Base-by-base conservation (phyloP, 2,113 vertebrate genomes). In the Peromyscus maniculatus region DNA sequence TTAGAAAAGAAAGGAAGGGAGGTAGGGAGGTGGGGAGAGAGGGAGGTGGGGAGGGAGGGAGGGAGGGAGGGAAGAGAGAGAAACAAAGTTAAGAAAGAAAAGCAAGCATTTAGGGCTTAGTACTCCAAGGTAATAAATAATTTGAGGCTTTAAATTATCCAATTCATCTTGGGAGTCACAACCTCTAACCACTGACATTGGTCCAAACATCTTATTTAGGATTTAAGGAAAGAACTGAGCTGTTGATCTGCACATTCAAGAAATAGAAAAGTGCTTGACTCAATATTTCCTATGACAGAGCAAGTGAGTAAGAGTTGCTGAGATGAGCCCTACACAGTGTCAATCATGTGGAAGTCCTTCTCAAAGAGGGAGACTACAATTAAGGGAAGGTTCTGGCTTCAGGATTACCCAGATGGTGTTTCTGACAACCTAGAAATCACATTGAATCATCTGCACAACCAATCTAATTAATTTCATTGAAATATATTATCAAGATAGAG, bases 171-270 rank as follows among this genome's bases (percentile, higher is more conserved):
- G 39, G 36, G 31, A 88, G 16, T 82, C 24, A 79, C 87, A 91
- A 28, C 43, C 95, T 72, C 5, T 46, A 12, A 95, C 52, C 33
- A 4, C 31, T 43, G 66, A 59, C 52, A 80, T 9, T 57, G 33
- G 33, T 88, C 93, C 71, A 88, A 94, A 91, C 94, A 17, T 86
- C 93, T 43, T 91, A 83, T 75, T 75, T 89, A 91, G 64, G 43
- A 84, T 95, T 86, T 93, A 1, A 0, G n/a, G 43, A n/a, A 94
- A 91, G 74, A 91, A 89, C 12, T 21, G 90, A 75, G 52, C 36
- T 93, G 92, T 78, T 86, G 93, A 97, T 94, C 90, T 46, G 43
- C 17, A 95, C 82, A 86, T 77, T 91, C 75, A 90, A 96, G 69
- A 97, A 92, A 64, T 82, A 94, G 43, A 33, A 77, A 94, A 74